Conservation (phyloP, 2,888 invertebrate genomes). For the Tipula unca region DNA sequence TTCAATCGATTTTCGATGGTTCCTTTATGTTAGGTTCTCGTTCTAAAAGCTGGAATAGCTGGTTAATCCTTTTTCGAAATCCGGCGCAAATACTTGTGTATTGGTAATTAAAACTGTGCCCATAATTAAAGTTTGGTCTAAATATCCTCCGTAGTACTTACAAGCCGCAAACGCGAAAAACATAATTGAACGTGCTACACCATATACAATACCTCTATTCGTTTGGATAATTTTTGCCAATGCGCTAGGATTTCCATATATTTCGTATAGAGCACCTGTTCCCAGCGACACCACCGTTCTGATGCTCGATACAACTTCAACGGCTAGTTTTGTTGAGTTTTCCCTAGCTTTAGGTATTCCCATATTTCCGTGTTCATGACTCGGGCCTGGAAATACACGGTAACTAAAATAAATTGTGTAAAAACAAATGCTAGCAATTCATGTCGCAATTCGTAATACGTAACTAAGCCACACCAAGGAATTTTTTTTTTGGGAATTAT, state of each 20-base stretch:
- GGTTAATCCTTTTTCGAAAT: slow-evolving; percentile 68
- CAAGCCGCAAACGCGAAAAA: slow-evolving; percentile 63
- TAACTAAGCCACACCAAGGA: slow-evolving; percentile 56
- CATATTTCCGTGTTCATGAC: slow-evolving; percentile 58
- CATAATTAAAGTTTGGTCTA: slow-evolving; percentile 63
- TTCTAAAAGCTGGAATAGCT: slow-evolving; percentile 55
- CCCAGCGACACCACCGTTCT: slow-evolving; percentile 68
- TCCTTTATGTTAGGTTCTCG: slow-evolving; percentile 52
- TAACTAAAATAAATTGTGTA: slow-evolving; percentile 58
- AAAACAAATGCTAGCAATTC: slow-evolving; percentile 64
- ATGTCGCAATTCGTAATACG: slow-evolving; percentile 66
- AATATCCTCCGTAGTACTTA: slow-evolving; percentile 62
- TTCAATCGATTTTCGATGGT: slow-evolving; percentile 32
- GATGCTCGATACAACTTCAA: slow-evolving; percentile 69
- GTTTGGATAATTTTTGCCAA: slow-evolving; percentile 48
- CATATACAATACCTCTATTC: slow-evolving; percentile 57
- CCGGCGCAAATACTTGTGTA: slow-evolving; percentile 59
- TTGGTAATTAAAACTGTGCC: slow-evolving; percentile 63
- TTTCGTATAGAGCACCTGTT: slow-evolving; percentile 56
- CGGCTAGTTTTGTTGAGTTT: slow-evolving; percentile 65
- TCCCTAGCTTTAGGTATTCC: slow-evolving; percentile 62
- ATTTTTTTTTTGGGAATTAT: too few species aligned
- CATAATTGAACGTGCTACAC: slow-evolving; percentile 61
- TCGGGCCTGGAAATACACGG: slow-evolving; percentile 58
- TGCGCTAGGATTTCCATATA: slow-evolving; percentile 54